Base-by-base conservation (phyloP, 2,113 vertebrate genomes). In the Dasyurus viverrinus region DNA sequence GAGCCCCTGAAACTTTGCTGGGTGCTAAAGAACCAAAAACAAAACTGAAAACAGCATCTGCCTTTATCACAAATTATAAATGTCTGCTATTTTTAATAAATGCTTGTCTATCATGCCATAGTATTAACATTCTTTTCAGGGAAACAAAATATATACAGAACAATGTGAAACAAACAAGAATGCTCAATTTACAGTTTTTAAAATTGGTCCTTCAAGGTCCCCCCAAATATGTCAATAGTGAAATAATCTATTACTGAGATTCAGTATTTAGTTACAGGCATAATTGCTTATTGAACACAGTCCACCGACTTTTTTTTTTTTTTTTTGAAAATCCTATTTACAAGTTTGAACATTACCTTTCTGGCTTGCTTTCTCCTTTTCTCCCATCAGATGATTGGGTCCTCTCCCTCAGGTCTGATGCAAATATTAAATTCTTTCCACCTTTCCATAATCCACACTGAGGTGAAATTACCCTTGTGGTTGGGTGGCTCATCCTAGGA, bases 361-460 rank as follows among this genome's bases (percentile, higher is more conserved):
- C 0, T 92, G 90, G 42, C 14, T 53, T 93, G n/a, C 42, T n/a
- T n/a, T 36, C 42, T 53, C 89, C 94, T 92, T 4, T 52, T 53
- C 55, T 68, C 52, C 91, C 94, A 48, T 47, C 27, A 94, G 54
- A 84, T 91, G 60, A 91, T 93, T 50, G 53, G 47, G 53, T 92
- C 55, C 55, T 93, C 96, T 94, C 42, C 91, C 53, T 8, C 57
- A 94, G 93, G 23, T 46, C 89, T n/a, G 25, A 68, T 47, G 91
- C 53, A 23, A 54, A 47, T 76, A 92, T 93, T 55, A 94, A 97
- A 97, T 97, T 95, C 94, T 89, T 95, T 23, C 89, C 96, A 54
- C 84, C 91, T 90, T 90, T 97, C 54, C 12, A 26, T 90, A 95
- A 53, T 53, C 46, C 46, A 90, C 47, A 16, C n/a, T 76, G 36